Evolutionary conservation across 1,140 invertebrate genomes (phyloP).

Genomic region (Microplitis mediator): DNA sequence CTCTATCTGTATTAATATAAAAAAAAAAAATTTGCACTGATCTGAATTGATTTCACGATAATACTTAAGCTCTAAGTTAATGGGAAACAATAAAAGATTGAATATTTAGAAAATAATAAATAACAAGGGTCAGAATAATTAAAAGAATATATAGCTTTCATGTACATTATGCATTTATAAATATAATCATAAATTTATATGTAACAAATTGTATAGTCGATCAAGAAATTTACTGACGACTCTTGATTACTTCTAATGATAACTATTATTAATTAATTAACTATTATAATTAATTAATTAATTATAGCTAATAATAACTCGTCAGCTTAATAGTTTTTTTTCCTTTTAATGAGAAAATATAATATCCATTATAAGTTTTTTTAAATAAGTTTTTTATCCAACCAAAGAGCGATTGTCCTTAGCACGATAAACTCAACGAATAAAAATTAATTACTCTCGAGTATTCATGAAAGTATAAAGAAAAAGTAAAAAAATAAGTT

Average conservation of each 20-base stretch:
- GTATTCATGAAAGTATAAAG: background rate
- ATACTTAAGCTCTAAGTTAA: no score
- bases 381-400: no score
- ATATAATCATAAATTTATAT: background rate
- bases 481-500: background rate
- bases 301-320: background rate
- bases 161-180: background rate
- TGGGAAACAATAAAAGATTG: background rate
- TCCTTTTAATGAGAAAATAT: background rate
- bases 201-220: conserved; percentile 3
- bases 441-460: no score
- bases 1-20: background rate
- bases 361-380: no score
- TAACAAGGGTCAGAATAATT: background rate
- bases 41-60: no score
- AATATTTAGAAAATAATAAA: background rate
- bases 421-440: no score
- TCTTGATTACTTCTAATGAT: background rate
- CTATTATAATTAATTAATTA: conserved; percentile 11
- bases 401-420: no score
- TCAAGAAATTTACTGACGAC: background rate
- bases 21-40: background rate
- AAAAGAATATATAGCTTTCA: background rate
- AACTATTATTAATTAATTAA: background rate
- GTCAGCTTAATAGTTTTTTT: conserved; percentile 5